Base-by-base conservation (phyloP, 2,888 invertebrate species). In the Drosophila peninsularis region DNA sequence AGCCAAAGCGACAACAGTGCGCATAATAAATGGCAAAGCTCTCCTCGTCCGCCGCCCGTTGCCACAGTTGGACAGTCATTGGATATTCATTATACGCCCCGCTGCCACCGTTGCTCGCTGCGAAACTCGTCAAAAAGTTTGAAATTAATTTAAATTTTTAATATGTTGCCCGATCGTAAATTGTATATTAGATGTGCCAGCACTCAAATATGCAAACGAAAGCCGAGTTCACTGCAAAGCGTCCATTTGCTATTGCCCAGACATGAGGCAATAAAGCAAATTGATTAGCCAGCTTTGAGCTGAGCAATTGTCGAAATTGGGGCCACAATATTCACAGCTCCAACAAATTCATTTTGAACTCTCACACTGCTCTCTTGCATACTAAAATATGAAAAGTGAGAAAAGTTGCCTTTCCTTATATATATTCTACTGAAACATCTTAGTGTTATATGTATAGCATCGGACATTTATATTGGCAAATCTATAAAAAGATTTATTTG, bases 121-220 rank as follows among this genome's bases (percentile, higher is more conserved):
- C 56, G 17, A 32, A 44, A 44, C 66, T 64, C 67, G 58, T 50
- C 71, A 70, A 68, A 61, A 77, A 75, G 71, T 77, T 84, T 70
- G 68, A 75, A 81, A 85, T 88, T 81, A 81, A 88, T 85, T 88
- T 85, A 72, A 85, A 85, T 88, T 74, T 88, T 83, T 73, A 83
- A 83, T 88, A 72, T 65, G 67, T 49, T 58, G 72, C 47, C 62
- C 27, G 71, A 71, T 81, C 71, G 73, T 80, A 85, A 82, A 87
- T 71, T 79, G 66, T 60, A 64, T 68, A 67, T 75, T 72, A 64
- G 62, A 74, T 53, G 52, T 50, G 47, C 32, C 17, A 32, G 24
- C 42, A 34, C 32, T 30, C 21, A 61, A 69, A 67, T 50, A 67
- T 61, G 61, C 53, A 60, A 49, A 30, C 24, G 24, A 69, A 37